Conservation (phyloP, 1,140 invertebrate genomes). For the Drosophila saltans region DNA sequence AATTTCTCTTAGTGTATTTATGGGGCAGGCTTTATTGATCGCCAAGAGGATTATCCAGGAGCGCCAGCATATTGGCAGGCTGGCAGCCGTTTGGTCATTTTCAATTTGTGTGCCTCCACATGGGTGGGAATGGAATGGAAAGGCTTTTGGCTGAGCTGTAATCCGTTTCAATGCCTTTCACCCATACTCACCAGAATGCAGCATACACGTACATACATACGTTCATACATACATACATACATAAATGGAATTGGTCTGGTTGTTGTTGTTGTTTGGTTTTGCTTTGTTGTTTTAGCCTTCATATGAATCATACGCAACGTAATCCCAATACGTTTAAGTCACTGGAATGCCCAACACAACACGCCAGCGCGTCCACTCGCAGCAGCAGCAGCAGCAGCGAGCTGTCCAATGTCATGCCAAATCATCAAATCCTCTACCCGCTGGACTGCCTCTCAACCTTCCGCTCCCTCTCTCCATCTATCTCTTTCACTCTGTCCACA, state of each 20-base stretch:
- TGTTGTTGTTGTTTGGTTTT: conserved; percentile 45
- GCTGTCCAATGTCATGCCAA: conserved; percentile 37
- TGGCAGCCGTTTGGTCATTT: conserved; percentile 63
- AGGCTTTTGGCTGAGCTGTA: conserved; percentile 59
- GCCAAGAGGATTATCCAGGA: conserved; percentile 72
- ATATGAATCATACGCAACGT: conserved; percentile 82
- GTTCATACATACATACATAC: conserved; percentile 29
- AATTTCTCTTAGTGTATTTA: conserved; percentile 33
- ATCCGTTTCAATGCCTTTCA: conserved; percentile 69
- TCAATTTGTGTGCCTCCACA: conserved; percentile 65
- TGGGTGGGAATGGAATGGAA: neutral
- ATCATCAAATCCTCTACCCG: neutral
- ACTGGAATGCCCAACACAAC: conserved; percentile 59
- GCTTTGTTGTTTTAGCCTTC: conserved; percentile 75
- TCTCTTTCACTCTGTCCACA: conserved; percentile 7
- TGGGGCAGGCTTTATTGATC: conserved; percentile 71
- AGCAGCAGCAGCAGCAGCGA: conserved; percentile 12
- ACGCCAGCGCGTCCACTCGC: conserved; percentile 40
- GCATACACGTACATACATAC: conserved; percentile 56
- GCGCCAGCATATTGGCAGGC: conserved; percentile 70
- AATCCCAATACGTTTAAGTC: conserved; percentile 82
- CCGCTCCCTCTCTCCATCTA: neutral
- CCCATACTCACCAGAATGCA: conserved; percentile 52
- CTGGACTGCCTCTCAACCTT: neutral
- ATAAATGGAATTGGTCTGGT: conserved; percentile 38